These are phyloP conservation scores for Sitta carolinensis DNA, from an alignment of 2,797 vertebrate genomes.

Conservation along the genomic window DNA sequence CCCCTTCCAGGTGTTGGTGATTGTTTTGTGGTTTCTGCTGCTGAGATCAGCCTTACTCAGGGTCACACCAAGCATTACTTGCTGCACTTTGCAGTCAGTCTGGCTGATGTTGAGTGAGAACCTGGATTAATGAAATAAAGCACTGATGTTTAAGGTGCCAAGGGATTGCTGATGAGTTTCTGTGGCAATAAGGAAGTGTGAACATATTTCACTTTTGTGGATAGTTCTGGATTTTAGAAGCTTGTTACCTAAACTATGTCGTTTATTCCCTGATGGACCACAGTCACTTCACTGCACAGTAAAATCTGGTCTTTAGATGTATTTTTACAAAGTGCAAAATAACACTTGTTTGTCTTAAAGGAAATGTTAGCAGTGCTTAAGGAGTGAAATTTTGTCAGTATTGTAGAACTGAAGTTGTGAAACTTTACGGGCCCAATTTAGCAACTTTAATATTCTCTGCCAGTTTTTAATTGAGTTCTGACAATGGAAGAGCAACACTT, in stretches of 20 bases:
- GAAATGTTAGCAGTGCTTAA: background rate
- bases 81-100: background rate
- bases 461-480: background rate
- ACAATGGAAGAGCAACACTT: background rate
- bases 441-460: background rate
- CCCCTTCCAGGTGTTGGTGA: background rate
- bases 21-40: background rate
- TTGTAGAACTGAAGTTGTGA: background rate
- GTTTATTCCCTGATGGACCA: background rate
- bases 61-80: fast-evolving
- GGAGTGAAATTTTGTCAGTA: background rate
- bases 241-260: background rate
- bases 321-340: background rate
- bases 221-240: background rate
- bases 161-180: background rate
- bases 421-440: background rate
- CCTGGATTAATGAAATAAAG: background rate
- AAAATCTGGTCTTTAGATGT: background rate
- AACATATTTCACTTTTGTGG: background rate
- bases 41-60: background rate
- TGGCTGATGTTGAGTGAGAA: background rate
- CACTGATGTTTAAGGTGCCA: background rate
- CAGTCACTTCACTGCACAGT: background rate
- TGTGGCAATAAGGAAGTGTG: background rate
- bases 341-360: background rate